phyloP scores from a whole-genome alignment of 2,797 vertebrate species.

The Cuniculus paca region DNA sequence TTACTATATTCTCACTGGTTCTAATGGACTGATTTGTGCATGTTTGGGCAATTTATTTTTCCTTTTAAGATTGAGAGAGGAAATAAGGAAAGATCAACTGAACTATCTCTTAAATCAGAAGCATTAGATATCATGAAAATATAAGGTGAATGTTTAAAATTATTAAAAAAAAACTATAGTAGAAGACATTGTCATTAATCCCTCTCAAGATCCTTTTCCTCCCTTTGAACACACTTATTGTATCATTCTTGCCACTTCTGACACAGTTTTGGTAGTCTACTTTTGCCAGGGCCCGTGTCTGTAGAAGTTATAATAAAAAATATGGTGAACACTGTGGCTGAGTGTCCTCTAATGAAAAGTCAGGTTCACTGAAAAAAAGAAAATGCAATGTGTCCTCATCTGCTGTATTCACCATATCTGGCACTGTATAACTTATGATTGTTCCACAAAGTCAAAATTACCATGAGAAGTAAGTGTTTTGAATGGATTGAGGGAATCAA shows the following conservation, averaged over 20 bases:
- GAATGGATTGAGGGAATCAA: neutral
- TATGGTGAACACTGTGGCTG: neutral
- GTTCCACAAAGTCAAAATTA: neutral
- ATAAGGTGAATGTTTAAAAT: neutral
- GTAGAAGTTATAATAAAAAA: neutral
- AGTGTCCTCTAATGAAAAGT: neutral
- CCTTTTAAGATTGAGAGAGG: neutral
- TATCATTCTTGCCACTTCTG: neutral
- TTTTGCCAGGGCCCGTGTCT: neutral
- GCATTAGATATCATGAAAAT: neutral
- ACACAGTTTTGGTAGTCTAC: neutral
- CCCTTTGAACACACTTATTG: neutral
- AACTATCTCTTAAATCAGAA: neutral
- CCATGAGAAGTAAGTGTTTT: neutral
- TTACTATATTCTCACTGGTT: neutral
- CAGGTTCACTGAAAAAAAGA: neutral
- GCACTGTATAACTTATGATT: neutral
- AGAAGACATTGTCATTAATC: neutral
- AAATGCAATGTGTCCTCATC: neutral
- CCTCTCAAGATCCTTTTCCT: neutral
- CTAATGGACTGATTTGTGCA: neutral
- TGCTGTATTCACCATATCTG: neutral
- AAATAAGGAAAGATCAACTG: neutral
- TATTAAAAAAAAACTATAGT: neutral
- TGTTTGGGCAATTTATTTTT: neutral